These are phyloP conservation scores for Gymnoscopelus microlampas DNA, from an alignment of 2,797 vertebrate genomes.

Conservation along the genomic window DNA sequence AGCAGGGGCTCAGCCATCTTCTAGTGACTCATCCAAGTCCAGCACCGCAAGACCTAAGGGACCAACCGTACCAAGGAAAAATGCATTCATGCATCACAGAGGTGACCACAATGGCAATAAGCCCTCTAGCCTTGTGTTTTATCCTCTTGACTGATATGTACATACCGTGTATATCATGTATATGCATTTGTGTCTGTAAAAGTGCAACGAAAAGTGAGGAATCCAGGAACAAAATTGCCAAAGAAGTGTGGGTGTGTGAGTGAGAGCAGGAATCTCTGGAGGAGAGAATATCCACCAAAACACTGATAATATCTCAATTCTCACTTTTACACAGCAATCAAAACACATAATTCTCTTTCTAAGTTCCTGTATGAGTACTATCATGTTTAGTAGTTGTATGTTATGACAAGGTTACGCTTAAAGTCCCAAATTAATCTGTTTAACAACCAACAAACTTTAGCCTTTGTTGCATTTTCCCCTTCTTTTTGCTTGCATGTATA, in stretches of 20 bases:
- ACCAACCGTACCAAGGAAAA: too few relatives aligned
- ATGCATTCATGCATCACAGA: too few relatives aligned
- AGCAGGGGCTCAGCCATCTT: constrained; percentile 46
- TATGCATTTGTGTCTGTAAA: constrained; percentile 18
- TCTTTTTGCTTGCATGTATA: not conserved
- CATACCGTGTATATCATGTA: constrained; percentile 4
- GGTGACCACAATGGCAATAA: too few relatives aligned
- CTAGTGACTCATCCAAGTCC: constrained; percentile 52
- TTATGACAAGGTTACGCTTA: too few relatives aligned
- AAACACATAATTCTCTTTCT: constrained; percentile 52
- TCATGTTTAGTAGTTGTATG: not conserved
- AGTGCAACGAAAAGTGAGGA: constrained; percentile 67
- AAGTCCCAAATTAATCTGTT: too few relatives aligned
- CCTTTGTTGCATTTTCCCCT: not conserved
- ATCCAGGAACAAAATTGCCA: constrained; percentile 70
- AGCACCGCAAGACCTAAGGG: constrained; percentile 59
- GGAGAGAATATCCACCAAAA: constrained; percentile 48
- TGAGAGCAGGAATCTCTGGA: constrained; percentile 53
- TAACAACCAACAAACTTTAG: too few relatives aligned
- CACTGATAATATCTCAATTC: constrained; percentile 3
- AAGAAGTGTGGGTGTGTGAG: constrained; percentile 62
- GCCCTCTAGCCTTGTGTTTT: too few relatives aligned
- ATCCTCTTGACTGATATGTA: not conserved
- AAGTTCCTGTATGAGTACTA: constrained; percentile 66
- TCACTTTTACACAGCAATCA: constrained; percentile 57